These are phyloP conservation scores for Acronicta leporina DNA, from an alignment of 2,888 invertebrate genomes.

Conservation along the genomic window DNA sequence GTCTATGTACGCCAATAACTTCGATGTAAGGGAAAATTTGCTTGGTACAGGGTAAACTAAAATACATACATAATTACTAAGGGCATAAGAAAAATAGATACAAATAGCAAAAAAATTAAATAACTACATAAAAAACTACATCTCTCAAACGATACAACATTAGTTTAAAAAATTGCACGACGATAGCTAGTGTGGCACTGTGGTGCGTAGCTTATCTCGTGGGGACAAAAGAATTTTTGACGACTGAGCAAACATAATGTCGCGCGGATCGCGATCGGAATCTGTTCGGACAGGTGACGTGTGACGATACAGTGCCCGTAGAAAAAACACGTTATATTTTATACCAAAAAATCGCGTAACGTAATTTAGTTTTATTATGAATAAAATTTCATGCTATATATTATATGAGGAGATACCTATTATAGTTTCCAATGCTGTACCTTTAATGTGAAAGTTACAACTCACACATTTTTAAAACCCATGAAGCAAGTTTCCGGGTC, in stretches of 20 bases:
- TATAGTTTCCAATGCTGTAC: constrained; percentile 17
- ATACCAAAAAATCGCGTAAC: constrained; percentile 23
- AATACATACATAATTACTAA: neutral
- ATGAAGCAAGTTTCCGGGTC: constrained; percentile 21
- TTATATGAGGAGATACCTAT: constrained; percentile 17
- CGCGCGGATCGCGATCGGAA: constrained; percentile 69
- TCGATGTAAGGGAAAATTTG: no score
- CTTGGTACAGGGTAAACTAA: no score
- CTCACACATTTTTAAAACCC: constrained; percentile 3
- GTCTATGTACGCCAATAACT: no score
- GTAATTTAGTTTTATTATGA: constrained; percentile 3
- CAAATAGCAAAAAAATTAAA: constrained; percentile 7
- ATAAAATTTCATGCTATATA: constrained; percentile 1
- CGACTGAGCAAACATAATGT: constrained; percentile 85
- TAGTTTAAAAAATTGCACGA: constrained; percentile 61
- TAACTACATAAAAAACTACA: constrained; percentile 14
- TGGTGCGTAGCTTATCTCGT: constrained; percentile 72
- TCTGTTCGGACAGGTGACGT: constrained; percentile 80
- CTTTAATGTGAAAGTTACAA: constrained; percentile 14
- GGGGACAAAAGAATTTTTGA: constrained; percentile 83
- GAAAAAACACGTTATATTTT: constrained; percentile 44
- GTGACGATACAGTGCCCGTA: constrained; percentile 68
- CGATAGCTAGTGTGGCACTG: constrained; percentile 59
- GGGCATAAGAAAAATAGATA: constrained; percentile 6
- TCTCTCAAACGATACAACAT: constrained; percentile 42